Conservation (phyloP, 2,888 invertebrate species). For the Phanerotoma sp. region DNA sequence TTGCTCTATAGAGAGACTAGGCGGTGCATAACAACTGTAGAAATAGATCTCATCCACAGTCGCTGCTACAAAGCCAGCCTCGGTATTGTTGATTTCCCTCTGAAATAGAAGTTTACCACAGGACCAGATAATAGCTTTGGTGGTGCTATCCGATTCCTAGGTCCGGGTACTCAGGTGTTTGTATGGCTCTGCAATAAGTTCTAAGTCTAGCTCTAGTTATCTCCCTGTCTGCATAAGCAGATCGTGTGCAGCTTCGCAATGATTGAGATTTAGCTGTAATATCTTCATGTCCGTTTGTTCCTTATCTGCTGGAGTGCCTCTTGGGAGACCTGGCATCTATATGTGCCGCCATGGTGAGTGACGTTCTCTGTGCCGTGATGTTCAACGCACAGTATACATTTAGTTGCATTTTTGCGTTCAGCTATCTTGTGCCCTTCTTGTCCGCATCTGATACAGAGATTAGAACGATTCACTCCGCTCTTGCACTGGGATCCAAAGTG, state of each 20-base stretch:
- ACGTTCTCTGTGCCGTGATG: background rate
- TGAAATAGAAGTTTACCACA: conserved; percentile 23
- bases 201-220: conserved; percentile 20
- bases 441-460: conserved; percentile 26
- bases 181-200: conserved; percentile 30
- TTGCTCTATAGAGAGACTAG: conserved; percentile 18
- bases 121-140: conserved; percentile 31
- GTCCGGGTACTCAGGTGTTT: conserved; percentile 17
- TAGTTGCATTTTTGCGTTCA: conserved; percentile 6
- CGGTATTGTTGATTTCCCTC: conserved; percentile 2
- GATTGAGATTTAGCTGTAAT: conserved; percentile 34
- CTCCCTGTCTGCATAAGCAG: conserved; percentile 29
- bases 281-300: conserved; percentile 24
- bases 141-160: conserved; percentile 28
- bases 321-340: conserved; percentile 24
- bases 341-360: conserved; percentile 21
- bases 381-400: conserved; percentile 19
- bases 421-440: conserved; percentile 20
- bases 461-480: conserved; percentile 11
- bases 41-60: conserved; percentile 20
- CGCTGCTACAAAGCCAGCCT: conserved; percentile 30
- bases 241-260: conserved; percentile 31
- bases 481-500: conserved; percentile 19
- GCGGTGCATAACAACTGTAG: conserved; percentile 32
- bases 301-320: conserved; percentile 21